phyloP scores from a whole-genome alignment of 2,888 invertebrate species.

The Cantharis flavilabris region DNA sequence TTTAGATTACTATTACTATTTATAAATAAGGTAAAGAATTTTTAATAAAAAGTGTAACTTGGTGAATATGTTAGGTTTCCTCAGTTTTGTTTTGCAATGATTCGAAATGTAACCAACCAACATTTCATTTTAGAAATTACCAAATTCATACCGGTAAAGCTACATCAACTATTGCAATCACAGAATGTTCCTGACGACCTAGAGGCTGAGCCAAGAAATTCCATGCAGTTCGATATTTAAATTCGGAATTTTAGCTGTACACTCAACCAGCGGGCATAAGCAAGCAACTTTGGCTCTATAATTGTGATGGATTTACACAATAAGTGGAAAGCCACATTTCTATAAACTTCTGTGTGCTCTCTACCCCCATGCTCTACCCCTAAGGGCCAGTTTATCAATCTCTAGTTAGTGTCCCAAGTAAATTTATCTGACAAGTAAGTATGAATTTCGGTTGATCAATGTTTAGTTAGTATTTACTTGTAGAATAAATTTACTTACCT shows the following conservation, averaged over 20 bases:
- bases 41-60: not conserved
- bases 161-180: not conserved
- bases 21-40: not conserved
- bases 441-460: too few relatives aligned
- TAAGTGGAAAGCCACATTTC: too few relatives aligned
- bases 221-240: not conserved
- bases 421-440: too few relatives aligned
- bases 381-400: too few relatives aligned
- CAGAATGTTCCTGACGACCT: not conserved
- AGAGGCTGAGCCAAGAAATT: not conserved
- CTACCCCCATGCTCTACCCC: too few relatives aligned
- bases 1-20: not conserved
- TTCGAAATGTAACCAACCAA: not conserved
- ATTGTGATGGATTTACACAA: too few relatives aligned
- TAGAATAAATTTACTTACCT: too few relatives aligned
- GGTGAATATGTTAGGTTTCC: not conserved
- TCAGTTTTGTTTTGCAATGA: not conserved
- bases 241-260: not conserved
- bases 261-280: not conserved
- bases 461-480: too few relatives aligned
- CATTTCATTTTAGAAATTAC: not conserved
- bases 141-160: not conserved
- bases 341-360: too few relatives aligned
- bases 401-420: too few relatives aligned
- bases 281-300: not conserved